Percentiles rank a stretch among this genome's conserved stretches.
Evolutionary conservation across 1,140 invertebrate genomes (phyloP).

Genomic region (Drosophila guanche): DNA sequence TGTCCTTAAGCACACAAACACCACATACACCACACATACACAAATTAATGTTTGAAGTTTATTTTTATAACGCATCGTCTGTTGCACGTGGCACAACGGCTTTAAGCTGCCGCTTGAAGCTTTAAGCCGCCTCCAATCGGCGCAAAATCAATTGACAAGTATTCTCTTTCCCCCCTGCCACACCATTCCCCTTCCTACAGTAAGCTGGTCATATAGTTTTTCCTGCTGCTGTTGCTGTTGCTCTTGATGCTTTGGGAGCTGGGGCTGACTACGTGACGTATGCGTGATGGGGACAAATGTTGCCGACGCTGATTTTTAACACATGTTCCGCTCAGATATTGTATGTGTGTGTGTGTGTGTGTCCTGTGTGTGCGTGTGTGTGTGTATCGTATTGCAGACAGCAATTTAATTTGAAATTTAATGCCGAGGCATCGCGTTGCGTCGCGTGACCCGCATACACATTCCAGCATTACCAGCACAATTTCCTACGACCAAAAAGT

Average conservation of each 20-base stretch:
- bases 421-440: conserved; percentile 62
- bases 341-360: conserved; percentile 1
- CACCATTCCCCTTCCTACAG: no score
- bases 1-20: conserved; percentile 27
- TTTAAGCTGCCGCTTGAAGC: conserved; percentile 49
- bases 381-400: conserved; percentile 62
- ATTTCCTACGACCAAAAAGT: neutral
- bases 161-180: no score
- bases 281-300: conserved; percentile 75
- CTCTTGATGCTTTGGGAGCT: neutral
- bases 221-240: conserved; percentile 12
- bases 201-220: conserved; percentile 34
- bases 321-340: conserved; percentile 41
- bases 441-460: conserved; percentile 68
- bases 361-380: neutral
- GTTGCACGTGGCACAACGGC: conserved; percentile 33
- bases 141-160: conserved; percentile 63
- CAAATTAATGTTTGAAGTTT: conserved; percentile 40
- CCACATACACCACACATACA: neutral
- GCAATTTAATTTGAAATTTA: conserved; percentile 81
- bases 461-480: conserved; percentile 9
- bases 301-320: conserved; percentile 68
- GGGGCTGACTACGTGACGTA: conserved; percentile 54
- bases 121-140: conserved; percentile 23
- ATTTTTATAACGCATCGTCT: conserved; percentile 32